Evolutionary conservation across 2,888 invertebrate genomes (phyloP).

Genomic region (Chrysina gloriosa): DNA sequence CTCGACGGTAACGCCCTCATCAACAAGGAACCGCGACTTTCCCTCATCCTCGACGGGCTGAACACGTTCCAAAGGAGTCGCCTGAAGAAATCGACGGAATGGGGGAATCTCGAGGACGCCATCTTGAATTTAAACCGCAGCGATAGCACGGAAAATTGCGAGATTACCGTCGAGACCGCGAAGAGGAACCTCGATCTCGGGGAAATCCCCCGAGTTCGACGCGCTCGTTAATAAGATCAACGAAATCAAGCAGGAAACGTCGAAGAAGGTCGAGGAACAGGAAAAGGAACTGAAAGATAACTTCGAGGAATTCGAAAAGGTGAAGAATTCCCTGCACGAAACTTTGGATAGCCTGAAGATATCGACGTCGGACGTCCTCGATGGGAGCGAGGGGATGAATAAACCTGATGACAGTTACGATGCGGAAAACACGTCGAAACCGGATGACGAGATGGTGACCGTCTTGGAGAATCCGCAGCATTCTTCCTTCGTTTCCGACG

Average conservation of each 20-base stretch:
- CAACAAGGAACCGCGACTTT: constrained; percentile 71
- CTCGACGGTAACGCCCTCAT: constrained; percentile 65
- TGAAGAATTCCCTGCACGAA: constrained; percentile 8
- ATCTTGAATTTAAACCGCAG: constrained; percentile 69
- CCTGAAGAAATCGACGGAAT: constrained; percentile 80
- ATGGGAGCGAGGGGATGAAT: neutral
- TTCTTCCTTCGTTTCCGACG: constrained; percentile 39
- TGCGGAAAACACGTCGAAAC: constrained; percentile 8
- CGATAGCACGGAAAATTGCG: constrained; percentile 51
- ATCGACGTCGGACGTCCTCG: too few relatives aligned
- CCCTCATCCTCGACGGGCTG: constrained; percentile 73
- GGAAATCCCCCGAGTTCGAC: constrained; percentile 57
- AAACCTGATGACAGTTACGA: neutral
- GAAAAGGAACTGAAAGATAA: constrained; percentile 37
- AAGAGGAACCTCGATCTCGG: constrained; percentile 49
- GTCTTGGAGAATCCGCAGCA: constrained; percentile 5
- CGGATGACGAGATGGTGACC: constrained; percentile 30
- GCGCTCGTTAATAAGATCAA: constrained; percentile 62
- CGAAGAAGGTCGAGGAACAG: constrained; percentile 47
- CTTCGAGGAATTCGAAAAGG: constrained; percentile 12
- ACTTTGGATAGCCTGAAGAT: neutral
- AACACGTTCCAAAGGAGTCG: constrained; percentile 76
- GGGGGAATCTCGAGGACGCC: constrained; percentile 82
- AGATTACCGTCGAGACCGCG: constrained; percentile 51
- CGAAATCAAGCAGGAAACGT: constrained; percentile 58